Evolutionary conservation across 1,140 invertebrate genomes (phyloP).

Genomic region (Cataglyphis hispanica): DNA sequence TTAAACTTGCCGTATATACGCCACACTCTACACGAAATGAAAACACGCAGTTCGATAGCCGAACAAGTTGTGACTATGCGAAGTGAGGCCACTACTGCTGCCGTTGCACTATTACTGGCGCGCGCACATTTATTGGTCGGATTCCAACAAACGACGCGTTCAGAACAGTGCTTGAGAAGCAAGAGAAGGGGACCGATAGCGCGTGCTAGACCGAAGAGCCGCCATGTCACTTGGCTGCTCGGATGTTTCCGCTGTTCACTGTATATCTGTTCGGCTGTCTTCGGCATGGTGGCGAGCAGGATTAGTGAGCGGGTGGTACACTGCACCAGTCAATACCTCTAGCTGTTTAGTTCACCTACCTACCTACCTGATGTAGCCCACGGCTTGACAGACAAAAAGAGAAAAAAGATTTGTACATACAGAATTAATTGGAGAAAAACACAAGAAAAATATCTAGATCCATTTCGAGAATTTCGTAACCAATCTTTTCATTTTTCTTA

Average conservation of each 20-base stretch:
- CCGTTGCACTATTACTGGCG: conserved; percentile 57
- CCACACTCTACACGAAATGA: conserved; percentile 6
- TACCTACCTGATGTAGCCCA: conserved; percentile 58
- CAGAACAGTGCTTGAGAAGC: not conserved
- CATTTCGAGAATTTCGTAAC: conserved; percentile 28
- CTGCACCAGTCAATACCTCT: conserved; percentile 23
- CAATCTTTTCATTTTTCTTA: not conserved
- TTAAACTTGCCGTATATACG: conserved; percentile 30
- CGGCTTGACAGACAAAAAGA: conserved; percentile 36
- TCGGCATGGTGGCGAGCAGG: conserved; percentile 42
- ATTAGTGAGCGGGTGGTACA: conserved; percentile 65
- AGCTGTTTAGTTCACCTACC: conserved; percentile 55
- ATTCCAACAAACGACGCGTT: conserved; percentile 47
- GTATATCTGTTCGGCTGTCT: conserved; percentile 1
- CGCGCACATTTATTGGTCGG: conserved; percentile 60
- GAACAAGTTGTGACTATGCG: conserved; percentile 76
- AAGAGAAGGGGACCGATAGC: not conserved
- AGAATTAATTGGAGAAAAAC: conserved; percentile 58
- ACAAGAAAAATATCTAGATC: conserved; percentile 53
- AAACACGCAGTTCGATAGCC: conserved; percentile 71
- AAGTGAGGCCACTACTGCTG: conserved; percentile 49
- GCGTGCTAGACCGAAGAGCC: conserved; percentile 1
- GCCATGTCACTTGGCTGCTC: conserved; percentile 26
- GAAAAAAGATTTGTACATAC: conserved; percentile 13
- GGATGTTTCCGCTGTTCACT: not conserved